Conservation (phyloP, 2,888 invertebrate species). For the Ptychoptera albimana region DNA sequence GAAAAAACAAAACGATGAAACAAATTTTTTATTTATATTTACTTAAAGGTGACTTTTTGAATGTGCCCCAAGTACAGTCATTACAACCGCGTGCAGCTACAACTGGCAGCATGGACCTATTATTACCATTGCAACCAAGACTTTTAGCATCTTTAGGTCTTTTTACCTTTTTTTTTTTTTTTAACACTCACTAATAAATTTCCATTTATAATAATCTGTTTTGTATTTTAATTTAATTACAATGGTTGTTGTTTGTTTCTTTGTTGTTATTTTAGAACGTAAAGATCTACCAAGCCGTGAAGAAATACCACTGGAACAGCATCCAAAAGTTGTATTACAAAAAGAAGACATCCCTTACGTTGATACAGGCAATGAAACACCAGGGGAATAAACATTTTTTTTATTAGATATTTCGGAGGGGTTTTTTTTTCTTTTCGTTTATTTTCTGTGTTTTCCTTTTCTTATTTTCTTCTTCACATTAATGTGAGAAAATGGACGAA, state of each 20-base stretch:
- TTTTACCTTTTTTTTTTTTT: conserved; percentile 8
- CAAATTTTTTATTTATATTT: no score
- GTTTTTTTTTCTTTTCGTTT: no score
- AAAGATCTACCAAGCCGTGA: conserved; percentile 8
- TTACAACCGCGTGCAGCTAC: conserved; percentile 54
- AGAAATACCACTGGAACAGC: conserved; percentile 9
- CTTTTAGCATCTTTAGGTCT: conserved; percentile 33
- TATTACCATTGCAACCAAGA: conserved; percentile 57
- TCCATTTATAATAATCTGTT: not conserved
- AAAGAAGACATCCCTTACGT: conserved; percentile 8
- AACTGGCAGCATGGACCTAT: conserved; percentile 45
- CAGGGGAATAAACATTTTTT: conserved; percentile 10
- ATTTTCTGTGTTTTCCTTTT: no score
- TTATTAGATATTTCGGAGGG: no score
- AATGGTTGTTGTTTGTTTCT: not conserved
- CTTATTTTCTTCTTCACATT: no score
- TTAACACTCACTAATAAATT: not conserved
- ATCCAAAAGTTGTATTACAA: conserved; percentile 11
- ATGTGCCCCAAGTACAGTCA: conserved; percentile 36
- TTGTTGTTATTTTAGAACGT: conserved; percentile 7
- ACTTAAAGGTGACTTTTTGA: conserved; percentile 36
- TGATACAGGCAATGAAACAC: conserved; percentile 9
- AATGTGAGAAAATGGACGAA: no score
- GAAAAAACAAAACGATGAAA: no score
- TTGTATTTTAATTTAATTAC: not conserved